Evolutionary conservation across 1,140 invertebrate species (phyloP), one percentile per base, ranked within the genome.

Genomic region (Nixonia krombeini): DNA sequence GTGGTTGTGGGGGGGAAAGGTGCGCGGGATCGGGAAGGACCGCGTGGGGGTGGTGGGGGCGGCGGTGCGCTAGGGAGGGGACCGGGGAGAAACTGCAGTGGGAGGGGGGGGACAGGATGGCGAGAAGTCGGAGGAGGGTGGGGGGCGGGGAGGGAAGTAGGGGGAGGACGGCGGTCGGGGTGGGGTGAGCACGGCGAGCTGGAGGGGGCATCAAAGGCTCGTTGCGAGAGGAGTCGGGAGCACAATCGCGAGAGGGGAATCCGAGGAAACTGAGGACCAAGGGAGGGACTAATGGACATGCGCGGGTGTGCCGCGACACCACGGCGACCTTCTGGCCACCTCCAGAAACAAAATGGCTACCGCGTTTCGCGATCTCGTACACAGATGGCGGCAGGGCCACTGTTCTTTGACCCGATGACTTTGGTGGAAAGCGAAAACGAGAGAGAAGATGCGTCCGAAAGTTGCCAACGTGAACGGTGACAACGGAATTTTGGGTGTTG

Each of bases 331-430:
- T 84, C 83, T 84, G 81, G 82, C 81, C 81, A 84, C 80, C 80
- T 83, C 81, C 79, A 83, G 81, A 83, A 85, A 85, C 83, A 84
- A 84, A 84, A 85, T 85, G 83, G 83, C 83, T 85, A 83, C 82
- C 73, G 21, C 38, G 50, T 28, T 70, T 74, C 68, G 45, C 28
- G 41, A 49, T 61, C 35, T 23, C 37, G 25, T 59, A 70, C 65
- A 75, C 57, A 85, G 83, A 84, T 85, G 83, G 82, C 77, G 77
- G 71, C 74, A 84, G 56, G 49, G 35, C 21, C 55, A 55, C 56
- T 10, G n/a, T 53, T 45, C 16, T 18, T 47, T 21, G 17, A 59
- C 33, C 23, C 35, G 42, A 26, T 25, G 42, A 38, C 10, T 37
- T 31, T 7, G 4, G 55, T 49, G 37, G n/a, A 66, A 66, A 56